Evolutionary conservation across 2,797 vertebrate genomes (phyloP).

Genomic region (Sebastes jordani): DNA sequence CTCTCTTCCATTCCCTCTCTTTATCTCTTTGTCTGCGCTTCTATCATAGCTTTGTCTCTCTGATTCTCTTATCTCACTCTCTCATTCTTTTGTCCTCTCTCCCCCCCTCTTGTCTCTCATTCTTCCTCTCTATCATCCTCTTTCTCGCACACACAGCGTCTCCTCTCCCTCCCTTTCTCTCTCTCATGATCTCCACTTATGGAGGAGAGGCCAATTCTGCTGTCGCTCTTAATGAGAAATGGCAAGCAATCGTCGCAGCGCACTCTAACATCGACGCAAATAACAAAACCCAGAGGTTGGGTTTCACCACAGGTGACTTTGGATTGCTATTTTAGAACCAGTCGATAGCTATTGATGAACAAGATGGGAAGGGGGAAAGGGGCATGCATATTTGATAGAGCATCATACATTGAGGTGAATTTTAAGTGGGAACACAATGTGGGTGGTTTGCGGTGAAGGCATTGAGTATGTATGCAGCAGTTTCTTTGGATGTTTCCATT

Average conservation of each 20-base stretch:
- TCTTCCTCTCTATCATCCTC: constrained; percentile 44
- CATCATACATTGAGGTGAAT: constrained; percentile 61
- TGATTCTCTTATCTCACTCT: constrained; percentile 47
- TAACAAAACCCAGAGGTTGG: constrained; percentile 75
- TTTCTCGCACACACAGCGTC: constrained; percentile 1
- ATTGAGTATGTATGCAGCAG: not conserved
- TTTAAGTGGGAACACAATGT: constrained; percentile 58
- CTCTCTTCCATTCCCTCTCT: constrained; percentile 24
- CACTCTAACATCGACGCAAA: constrained; percentile 63
- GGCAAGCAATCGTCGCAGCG: constrained; percentile 69
- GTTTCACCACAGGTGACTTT: constrained; percentile 74
- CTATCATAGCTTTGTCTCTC: constrained; percentile 48
- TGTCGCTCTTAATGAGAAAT: constrained; percentile 79
- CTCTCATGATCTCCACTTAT: constrained; percentile 75
- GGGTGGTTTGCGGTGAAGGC: constrained; percentile 23
- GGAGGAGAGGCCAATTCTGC: constrained; percentile 69
- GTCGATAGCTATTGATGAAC: constrained; percentile 82
- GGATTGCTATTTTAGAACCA: constrained; percentile 77
- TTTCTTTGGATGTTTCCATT: constrained; percentile 14
- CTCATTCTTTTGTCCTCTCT: constrained; percentile 14
- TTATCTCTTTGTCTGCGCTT: constrained; percentile 55
- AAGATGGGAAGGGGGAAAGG: constrained; percentile 61
- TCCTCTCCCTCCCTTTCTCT: not conserved
- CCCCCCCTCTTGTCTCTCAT: constrained; percentile 35
- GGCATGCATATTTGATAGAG: constrained; percentile 76